Base-by-base conservation (phyloP, 2,113 vertebrate species). In the Aramus guarauna region DNA sequence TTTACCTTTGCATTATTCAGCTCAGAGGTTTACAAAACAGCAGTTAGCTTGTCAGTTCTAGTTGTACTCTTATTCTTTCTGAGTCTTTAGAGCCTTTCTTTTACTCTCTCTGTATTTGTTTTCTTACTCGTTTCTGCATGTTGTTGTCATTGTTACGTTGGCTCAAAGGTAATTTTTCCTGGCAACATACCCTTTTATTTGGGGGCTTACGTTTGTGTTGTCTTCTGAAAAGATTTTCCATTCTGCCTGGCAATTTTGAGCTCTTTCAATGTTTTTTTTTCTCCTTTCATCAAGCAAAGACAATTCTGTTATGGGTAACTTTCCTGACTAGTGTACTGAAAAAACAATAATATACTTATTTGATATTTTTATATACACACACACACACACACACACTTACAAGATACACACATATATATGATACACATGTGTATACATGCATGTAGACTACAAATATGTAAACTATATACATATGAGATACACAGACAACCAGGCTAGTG, bases 131-230 rank as follows among this genome's bases (percentile, higher is more conserved):
- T 71, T 96, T 95, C 59, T 95, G 43, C 50, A 67, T 92, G 62
- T 64, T 92, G 67, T 89, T 96, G 71, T 78, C 67, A 53, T 88
- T 96, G 59, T 47, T 91, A 63, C 30, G 3, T 88, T 96, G 92
- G 85, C 85, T 92, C 60, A 92, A 97, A 96, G 94, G 90, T 93
- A 89, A n/a, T 81, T 93, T 95, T 95, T 94, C 79, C 92, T 95
- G 96, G 75, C 92, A 95, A 87, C 3, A 36, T 6, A 91, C 36
- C 5, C 27, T 90, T 95, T 88, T 86, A 93, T 96, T 88, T 94
- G 55, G 74, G n/a, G 47, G 4, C 26, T 92, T 84, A n/a, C 36
- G 66, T 66, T 94, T 81, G 29, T 64, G 64, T 68, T 96, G 66
- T 90, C 39, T 91, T 86, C 69, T 71, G 52, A 92, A 92, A 85